Evolutionary conservation across 2,113 vertebrate species (phyloP), one percentile per base, ranked within the genome.

Genomic region (Argyrosomus japonicus): DNA sequence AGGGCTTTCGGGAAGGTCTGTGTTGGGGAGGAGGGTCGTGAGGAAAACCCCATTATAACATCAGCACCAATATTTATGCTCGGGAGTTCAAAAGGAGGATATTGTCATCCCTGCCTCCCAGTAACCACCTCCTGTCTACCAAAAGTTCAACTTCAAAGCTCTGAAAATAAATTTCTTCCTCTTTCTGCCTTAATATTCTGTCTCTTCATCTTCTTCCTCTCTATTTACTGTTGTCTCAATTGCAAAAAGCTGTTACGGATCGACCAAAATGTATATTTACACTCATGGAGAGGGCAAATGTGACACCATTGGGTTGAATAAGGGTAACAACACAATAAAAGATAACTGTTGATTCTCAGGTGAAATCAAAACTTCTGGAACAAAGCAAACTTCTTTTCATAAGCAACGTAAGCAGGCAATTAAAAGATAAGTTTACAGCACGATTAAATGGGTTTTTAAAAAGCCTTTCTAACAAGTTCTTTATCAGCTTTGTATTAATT

Each of bases 401-500:
- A 77, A 84, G 81, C 74, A 85, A 80, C 75, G 58, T 54, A 77
- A 67, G 62, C 27, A 84, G 43, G 80, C 87, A 95, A 94, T 94
- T 93, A 93, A 94, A 94, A 91, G 93, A 94, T 93, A 93, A 91
- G 78, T 92, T 85, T 78, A 51, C 6, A 13, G 57, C 29, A 71
- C 72, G 73, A 88, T 89, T 89, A 88, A 85, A 88, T 47, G 25
- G 53, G 60, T 53, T 83, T 84, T 75, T 53, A 75, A 78, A 76
- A 84, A 77, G 75, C 85, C 77, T 82, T 68, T 68, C 56, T 81
- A 74, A 79, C 71, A 81, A 76, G 23, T 83, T 86, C 64, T 82
- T 89, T 93, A 93, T 95, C 93, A 65, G 89, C 77, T 82, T 89
- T 81, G 83, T 80, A 84, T 93, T 94, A 93, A 94, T 93, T 92